Conservation (phyloP, 1,140 invertebrate genomes). For the Caenorhabditis latens region DNA sequence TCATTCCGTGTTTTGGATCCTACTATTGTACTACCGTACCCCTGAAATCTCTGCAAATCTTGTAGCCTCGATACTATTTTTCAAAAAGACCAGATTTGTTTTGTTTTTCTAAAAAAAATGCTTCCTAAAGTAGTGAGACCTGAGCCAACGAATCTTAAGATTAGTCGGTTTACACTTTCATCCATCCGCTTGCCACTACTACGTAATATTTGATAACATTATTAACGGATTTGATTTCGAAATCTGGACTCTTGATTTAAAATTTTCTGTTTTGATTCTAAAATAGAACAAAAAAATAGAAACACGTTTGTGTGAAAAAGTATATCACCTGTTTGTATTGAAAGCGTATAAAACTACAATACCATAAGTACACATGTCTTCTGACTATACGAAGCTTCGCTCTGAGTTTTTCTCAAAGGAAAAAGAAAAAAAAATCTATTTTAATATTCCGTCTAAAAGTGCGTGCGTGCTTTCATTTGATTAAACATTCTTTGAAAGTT, state of each 20-base stretch:
- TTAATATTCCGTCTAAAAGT: neutral
- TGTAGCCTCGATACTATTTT: no score
- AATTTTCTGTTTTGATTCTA: no score
- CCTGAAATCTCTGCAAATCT: no score
- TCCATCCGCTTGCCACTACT: neutral
- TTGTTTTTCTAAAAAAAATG: neutral
- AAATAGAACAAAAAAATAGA: no score
- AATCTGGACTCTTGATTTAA: no score
- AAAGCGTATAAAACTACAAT: neutral
- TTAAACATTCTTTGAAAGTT: no score
- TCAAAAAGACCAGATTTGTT: neutral
- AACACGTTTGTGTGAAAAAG: no score
- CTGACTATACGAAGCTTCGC: constrained; percentile 1
- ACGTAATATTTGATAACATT: neutral
- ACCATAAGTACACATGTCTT: neutral
- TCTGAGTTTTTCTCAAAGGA: neutral
- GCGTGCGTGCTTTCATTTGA: no score
- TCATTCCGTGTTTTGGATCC: no score
- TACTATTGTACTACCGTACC: no score
- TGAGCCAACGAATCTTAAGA: neutral
- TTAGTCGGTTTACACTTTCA: neutral
- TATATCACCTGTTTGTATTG: neutral
- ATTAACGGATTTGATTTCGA: neutral
- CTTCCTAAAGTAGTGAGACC: neutral
- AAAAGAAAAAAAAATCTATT: neutral